Conservation (phyloP, 2,113 vertebrate species). For the Edolisoma coerulescens region DNA sequence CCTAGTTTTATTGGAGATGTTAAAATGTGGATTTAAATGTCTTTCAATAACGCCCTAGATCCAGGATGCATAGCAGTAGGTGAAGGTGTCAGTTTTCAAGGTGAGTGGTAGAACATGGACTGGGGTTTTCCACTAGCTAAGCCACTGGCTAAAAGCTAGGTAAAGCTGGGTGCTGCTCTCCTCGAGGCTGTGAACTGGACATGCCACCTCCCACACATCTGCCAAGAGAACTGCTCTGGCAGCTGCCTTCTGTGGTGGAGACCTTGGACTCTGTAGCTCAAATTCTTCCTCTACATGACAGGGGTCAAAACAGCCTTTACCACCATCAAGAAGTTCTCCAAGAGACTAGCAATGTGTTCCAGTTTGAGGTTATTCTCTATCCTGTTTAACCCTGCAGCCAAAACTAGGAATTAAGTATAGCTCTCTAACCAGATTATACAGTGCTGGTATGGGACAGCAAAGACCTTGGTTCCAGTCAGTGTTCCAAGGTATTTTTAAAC, state of each 20-base stretch:
- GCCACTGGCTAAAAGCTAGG: background rate
- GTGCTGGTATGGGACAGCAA: background rate
- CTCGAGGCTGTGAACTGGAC: background rate
- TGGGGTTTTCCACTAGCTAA: background rate
- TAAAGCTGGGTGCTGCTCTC: background rate
- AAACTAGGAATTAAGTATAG: background rate
- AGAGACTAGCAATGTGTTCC: background rate
- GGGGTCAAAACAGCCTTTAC: background rate
- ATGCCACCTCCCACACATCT: background rate
- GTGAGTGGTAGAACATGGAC: background rate
- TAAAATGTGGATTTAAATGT: background rate
- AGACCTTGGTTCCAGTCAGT: background rate
- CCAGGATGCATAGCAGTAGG: background rate
- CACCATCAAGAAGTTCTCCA: background rate
- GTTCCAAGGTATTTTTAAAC: slow-evolving; percentile 14
- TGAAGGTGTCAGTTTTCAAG: background rate
- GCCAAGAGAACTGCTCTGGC: background rate
- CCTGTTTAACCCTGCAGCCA: background rate
- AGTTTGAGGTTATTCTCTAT: background rate
- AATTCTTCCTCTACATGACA: background rate
- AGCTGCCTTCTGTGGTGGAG: accelerated
- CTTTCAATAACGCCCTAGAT: background rate
- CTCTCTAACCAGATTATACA: background rate
- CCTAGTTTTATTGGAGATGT: background rate
- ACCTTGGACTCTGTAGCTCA: background rate